Conservation (phyloP, 2,797 vertebrate species). For the Anableps anableps region DNA sequence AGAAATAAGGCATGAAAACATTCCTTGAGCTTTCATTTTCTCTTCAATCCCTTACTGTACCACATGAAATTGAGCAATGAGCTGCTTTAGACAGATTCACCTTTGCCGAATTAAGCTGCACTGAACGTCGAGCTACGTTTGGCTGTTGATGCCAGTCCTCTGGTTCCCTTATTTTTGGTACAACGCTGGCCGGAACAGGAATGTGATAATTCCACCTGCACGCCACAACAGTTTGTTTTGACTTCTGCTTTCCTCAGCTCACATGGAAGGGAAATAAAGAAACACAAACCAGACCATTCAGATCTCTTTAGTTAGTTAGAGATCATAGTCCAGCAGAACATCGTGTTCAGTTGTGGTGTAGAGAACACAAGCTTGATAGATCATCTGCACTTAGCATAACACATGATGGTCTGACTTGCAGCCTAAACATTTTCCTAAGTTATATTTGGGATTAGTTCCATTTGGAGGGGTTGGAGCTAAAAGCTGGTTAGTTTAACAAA, state of each 20-base stretch:
- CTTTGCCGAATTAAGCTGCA: slow-evolving; percentile 23
- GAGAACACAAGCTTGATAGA: slow-evolving; percentile 48
- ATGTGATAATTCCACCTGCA: slow-evolving; percentile 47
- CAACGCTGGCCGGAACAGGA: slow-evolving; percentile 30
- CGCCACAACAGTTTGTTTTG: slow-evolving; percentile 32
- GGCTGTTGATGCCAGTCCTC: slow-evolving; percentile 49
- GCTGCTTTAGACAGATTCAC: slow-evolving; percentile 30
- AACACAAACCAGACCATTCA: slow-evolving; percentile 28
- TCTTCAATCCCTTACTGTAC: not conserved
- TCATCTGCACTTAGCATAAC: slow-evolving; percentile 36
- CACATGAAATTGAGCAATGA: slow-evolving; percentile 32
- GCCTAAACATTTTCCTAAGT: slow-evolving; percentile 74
- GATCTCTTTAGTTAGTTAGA: slow-evolving; percentile 18
- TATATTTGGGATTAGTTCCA: slow-evolving; percentile 51
- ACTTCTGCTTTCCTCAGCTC: slow-evolving; percentile 29
- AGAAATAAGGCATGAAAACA: not conserved
- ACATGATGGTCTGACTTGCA: slow-evolving; percentile 68
- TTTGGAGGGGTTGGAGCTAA: slow-evolving; percentile 37
- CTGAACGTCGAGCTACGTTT: slow-evolving; percentile 15
- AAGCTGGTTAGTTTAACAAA: slow-evolving; percentile 49
- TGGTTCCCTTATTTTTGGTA: slow-evolving; percentile 25
- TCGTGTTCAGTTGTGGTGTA: slow-evolving; percentile 50
- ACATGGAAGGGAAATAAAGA: slow-evolving; percentile 38
- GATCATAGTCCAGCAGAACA: slow-evolving; percentile 15
- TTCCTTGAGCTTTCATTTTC: not conserved